Evolutionary conservation across 2,113 vertebrate species (phyloP), one percentile per base, ranked within the genome.

Genomic region (Pterocles orientalis): DNA sequence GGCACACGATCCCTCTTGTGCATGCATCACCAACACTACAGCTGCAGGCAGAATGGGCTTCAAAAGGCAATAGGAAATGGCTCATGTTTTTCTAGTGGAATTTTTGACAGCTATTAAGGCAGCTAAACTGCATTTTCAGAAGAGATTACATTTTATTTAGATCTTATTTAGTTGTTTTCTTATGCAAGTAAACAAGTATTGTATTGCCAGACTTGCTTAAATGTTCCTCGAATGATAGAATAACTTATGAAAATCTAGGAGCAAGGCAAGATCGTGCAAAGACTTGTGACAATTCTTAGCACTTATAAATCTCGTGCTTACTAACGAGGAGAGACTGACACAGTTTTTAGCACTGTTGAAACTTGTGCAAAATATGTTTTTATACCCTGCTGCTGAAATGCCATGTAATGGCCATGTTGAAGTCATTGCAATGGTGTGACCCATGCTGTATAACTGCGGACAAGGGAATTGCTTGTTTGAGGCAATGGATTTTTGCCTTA

Each of bases 81-180:
- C 24, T 92, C 21, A 5, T 80, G 51, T 78, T 95, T 92, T 62
- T 82, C 23, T 78, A 76, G 31, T 77, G 26, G 75, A 73, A 82
- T 75, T 95, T 95, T 96, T 96, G 90, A 86, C 70, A 95, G 69
- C 66, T 79, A 65, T 88, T 92, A 83, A 90, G 39, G 85, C 78
- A 95, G 64, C 50, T 92, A 96, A 97, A 93, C 34, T 60, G 31
- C 50, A 57, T 68, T 90, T 91, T 95, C 68, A 71, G 76, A 84
- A 89, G 66, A 50, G 23, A 91, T 45, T 31, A 28, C 48, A 29
- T 86, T 96, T 82, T 73, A 96, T 88, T 96, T 81, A 81, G 21
- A 20, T 88, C 93, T 90, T 86, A 86, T 92, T 92, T 88, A 64
- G 19, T 53, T 84, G 16, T 53, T 83, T 90, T 72, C 76, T 70